Evolutionary conservation across 30 jellyfish, hydroid and myxozoan genomes (phyloP), one percentile per base, ranked within the genome.

Genomic region (Morbakka virulenta): DNA sequence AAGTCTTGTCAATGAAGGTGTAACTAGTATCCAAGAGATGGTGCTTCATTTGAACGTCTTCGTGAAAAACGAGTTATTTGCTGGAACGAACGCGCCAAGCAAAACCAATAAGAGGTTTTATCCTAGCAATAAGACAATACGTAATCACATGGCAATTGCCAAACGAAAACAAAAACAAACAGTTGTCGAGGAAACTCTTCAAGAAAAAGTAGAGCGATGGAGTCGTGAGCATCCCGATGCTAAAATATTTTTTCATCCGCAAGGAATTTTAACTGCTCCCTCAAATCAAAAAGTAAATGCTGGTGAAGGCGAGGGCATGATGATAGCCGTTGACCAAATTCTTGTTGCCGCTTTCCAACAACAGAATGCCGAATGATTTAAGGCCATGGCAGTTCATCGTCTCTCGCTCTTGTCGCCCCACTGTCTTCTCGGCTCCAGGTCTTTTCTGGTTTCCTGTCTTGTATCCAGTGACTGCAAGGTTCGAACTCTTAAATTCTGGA

Each of bases 21-120:
- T 74, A 32, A 11, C 79, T 1, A 52, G 47, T 36, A 80, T 77
- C 0, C 41, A 77, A 2, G 88, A 77, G 36, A 77, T 77, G 88
- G 30, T 33, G 22, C 68, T 72, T 14, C 88, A 77, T 50, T 11
- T 77, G 12, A 64, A 64, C 23, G 3, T 27, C 32, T 53, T 32
- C 32, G 80, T 77, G 22, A 77, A 64, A 50, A 63, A 25, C 2
- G 35, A 62, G 28, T 4, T 77, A 32, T 77, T 77, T 33, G 51
- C 21, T 1, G 80, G 52, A 3, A n/a, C 30, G 17, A 30, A 12
- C 32, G 25, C 48, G 20, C 88, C 88, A 21, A 64, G 41, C 11
- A 20, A 4, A 64, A 33, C 80, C 1, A 77, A 77, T 34, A 13
- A 0, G 29, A 64, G 88, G 23, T 77, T 21, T 31, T 62, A 0